These are phyloP conservation scores for Coelopa pilipes DNA, from an alignment of 2,888 invertebrate species.

Conservation along the genomic window DNA sequence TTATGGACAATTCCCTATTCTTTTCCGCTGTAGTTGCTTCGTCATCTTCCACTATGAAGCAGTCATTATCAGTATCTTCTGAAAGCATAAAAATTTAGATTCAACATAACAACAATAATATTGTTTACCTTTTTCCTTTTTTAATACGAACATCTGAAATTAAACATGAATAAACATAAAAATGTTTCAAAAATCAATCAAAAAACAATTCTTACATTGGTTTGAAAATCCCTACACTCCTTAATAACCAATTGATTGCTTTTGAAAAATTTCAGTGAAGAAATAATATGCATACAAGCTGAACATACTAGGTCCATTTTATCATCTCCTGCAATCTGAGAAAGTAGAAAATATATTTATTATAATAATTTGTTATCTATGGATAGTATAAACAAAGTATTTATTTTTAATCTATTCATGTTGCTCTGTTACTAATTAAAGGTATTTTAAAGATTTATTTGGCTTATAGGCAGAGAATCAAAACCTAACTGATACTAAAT, in stretches of 20 bases:
- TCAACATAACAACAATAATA: neutral
- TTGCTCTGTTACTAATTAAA: too few relatives aligned
- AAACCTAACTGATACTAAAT: neutral
- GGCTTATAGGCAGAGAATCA: too few relatives aligned
- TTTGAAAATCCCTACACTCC: constrained; percentile 7
- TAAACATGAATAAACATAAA: neutral
- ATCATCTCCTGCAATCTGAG: constrained; percentile 5
- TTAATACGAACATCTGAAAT: neutral
- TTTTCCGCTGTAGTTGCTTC: neutral
- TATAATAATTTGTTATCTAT: too few relatives aligned
- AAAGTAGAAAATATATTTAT: too few relatives aligned
- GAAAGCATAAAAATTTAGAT: neutral
- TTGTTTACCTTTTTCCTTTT: constrained; percentile 12
- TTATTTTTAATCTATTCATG: too few relatives aligned
- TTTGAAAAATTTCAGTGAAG: constrained; percentile 2
- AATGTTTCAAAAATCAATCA: neutral
- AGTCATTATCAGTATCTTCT: neutral
- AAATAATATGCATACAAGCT: neutral
- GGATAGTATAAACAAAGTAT: too few relatives aligned
- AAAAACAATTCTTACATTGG: constrained; percentile 1
- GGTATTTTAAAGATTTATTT: neutral
- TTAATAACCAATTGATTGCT: constrained; percentile 18
- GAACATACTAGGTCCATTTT: constrained; percentile 14
- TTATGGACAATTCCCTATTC: neutral
- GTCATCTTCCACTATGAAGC: neutral